A percentile compares a stretch with the other conserved stretches of the same genome.
Evolutionary conservation across 2,888 invertebrate genomes (phyloP).

Genomic region (Dioctria rufipes): DNA sequence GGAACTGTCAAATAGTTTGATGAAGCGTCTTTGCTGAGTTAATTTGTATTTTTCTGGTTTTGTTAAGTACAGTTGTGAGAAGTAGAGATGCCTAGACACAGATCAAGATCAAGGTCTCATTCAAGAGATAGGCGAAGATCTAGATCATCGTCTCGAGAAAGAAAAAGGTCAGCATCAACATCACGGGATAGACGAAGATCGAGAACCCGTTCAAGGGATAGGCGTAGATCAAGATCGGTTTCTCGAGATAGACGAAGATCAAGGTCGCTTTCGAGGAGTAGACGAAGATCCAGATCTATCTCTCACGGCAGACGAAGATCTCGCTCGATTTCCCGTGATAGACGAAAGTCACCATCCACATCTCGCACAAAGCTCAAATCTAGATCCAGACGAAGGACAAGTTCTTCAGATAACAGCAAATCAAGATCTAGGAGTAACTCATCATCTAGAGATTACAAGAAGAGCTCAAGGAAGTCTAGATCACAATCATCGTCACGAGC

Average conservation of each 20-base stretch:
- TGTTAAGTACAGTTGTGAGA: too few species aligned
- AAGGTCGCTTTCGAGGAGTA: background rate
- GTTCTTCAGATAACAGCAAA: background rate
- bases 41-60: too few species aligned
- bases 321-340: background rate
- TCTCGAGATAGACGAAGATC: slow-evolving; percentile 11
- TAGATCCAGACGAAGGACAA: background rate
- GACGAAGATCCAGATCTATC: slow-evolving; percentile 17
- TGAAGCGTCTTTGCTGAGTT: too few species aligned
- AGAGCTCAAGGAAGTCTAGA: background rate
- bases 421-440: slow-evolving; percentile 4
- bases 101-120: slow-evolving; percentile 3
- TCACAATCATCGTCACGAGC: background rate
- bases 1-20: too few species aligned
- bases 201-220: slow-evolving; percentile 9
- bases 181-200: slow-evolving; percentile 19
- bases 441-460: slow-evolving; percentile 27
- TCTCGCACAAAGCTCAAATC: background rate
- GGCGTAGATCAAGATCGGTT: slow-evolving; percentile 12
- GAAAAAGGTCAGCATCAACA: background rate
- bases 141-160: slow-evolving; percentile 1
- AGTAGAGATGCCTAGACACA: background rate
- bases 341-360: slow-evolving; percentile 7
- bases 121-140: slow-evolving; percentile 23
- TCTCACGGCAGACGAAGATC: slow-evolving; percentile 8